Evolutionary conservation across 2,797 vertebrate species (phyloP), one percentile per base, ranked within the genome.

Genomic region (Notolabrus celidotus): DNA sequence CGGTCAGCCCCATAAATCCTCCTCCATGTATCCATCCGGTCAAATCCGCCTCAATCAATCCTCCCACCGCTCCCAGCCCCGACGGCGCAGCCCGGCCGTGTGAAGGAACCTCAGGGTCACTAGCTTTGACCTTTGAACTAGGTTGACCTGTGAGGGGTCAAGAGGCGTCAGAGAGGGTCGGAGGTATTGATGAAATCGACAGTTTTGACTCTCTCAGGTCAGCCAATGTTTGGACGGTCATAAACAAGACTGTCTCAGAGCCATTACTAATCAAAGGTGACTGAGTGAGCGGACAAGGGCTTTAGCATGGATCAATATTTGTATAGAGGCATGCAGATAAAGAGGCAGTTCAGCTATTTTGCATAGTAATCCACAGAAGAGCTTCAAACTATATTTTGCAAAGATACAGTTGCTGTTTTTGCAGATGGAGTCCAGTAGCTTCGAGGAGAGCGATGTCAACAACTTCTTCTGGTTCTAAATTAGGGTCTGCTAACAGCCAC

Each of bases 1-100:
- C 20, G 47, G 68, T 66, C 83, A 53, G 63, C 34, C 57, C 61
- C 83, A 87, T 88, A 88, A 91, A 88, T 88, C 86, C 82, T 76
- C 62, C 80, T 59, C 67, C 69, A 33, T 77, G 85, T 74, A 65
- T 61, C 74, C 82, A 71, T 15, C 38, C 6, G 72, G 74, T 83
- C 61, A 70, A 49, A 78, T 71, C 71, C 7, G 33, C 52, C 59
- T 81, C 82, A 74, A 88, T 89, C 79, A 81, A 79, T 87, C 84
- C 81, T 74, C 70, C 82, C 52, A 66, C 56, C 55, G 39, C 71
- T 82, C 67, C 68, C 16, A 56, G 59, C 61, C 42, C 38, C 5
- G 6, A n/a, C 15, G 29, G 19, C 8, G 0, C 39, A 38, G 59
- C 41, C 16, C 15, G 9, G 39, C 49, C 50, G 19, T 68, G 77